These are phyloP conservation scores for Euura lappo DNA, from an alignment of 1,140 invertebrate species.

Conservation along the genomic window DNA sequence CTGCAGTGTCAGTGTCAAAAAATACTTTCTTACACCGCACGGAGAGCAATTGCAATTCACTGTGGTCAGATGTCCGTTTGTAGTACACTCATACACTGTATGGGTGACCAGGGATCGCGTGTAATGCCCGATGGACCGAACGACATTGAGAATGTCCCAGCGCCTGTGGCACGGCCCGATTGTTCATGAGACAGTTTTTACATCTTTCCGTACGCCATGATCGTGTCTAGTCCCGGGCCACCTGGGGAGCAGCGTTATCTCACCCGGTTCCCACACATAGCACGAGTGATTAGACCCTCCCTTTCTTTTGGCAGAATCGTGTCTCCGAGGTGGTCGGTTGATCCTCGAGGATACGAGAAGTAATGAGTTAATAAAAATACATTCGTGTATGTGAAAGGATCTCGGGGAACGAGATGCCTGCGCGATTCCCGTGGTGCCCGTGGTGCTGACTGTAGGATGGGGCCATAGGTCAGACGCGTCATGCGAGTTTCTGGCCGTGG, in stretches of 20 bases:
- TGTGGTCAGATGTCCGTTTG: neutral
- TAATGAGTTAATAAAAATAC: too few species aligned
- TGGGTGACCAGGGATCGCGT: neutral
- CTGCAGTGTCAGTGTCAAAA: too few species aligned
- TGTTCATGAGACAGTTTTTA: neutral
- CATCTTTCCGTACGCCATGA: neutral
- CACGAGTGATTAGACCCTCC: neutral
- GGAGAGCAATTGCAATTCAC: neutral
- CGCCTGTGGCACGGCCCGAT: neutral
- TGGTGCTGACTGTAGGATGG: neutral
- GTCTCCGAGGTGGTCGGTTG: too few species aligned
- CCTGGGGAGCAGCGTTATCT: neutral
- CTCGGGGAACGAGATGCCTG: neutral
- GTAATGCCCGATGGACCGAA: neutral
- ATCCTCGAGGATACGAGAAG: too few species aligned
- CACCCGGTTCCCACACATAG: neutral
- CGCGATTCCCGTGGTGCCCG: neutral
- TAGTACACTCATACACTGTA: neutral
- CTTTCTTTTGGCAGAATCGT: neutral
- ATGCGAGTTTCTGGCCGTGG: constrained; percentile 1
- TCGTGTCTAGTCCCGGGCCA: neutral
- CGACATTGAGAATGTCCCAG: neutral
- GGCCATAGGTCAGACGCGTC: constrained; percentile 2
- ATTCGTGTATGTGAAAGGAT: neutral
- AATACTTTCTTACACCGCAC: neutral